Evolutionary conservation across 2,888 invertebrate species (phyloP).

Genomic region (Dryocosmus kuriphilus): DNA sequence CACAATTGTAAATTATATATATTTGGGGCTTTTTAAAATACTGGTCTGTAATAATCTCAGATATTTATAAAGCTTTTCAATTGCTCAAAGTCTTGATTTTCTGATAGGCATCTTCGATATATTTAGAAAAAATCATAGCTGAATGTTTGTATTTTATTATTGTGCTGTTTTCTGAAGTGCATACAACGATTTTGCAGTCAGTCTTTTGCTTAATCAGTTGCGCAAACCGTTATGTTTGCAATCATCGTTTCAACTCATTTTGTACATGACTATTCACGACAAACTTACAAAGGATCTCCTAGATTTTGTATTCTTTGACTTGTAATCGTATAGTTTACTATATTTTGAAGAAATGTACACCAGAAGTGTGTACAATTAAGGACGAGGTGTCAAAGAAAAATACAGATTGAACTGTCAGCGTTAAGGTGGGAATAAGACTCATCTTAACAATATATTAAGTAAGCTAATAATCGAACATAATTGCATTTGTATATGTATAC

Average conservation of each 20-base stretch:
- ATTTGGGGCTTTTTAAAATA: constrained; percentile 7
- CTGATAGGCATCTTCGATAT: background rate
- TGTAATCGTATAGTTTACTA: constrained; percentile 12
- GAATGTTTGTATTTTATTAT: background rate
- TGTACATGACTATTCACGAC: background rate
- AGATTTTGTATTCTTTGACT: constrained; percentile 11
- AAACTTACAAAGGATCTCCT: too few species aligned
- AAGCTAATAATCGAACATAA: constrained; percentile 19
- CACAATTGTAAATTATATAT: constrained; percentile 30
- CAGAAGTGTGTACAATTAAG: constrained; percentile 26
- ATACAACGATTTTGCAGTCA: background rate
- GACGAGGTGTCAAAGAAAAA: constrained; percentile 8
- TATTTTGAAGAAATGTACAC: constrained; percentile 6
- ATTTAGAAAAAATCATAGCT: too few species aligned
- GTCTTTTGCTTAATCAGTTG: background rate
- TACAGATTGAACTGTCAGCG: background rate
- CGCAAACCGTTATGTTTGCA: background rate
- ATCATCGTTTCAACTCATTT: background rate
- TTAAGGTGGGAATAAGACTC: background rate
- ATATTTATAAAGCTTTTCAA: constrained; percentile 24
- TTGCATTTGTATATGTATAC: constrained; percentile 59
- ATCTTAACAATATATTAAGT: background rate
- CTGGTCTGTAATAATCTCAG: background rate
- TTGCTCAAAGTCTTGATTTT: background rate
- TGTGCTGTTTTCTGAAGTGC: background rate